Evolutionary conservation across 1,140 invertebrate genomes (phyloP).

Genomic region (Anastrepha ludens): DNA sequence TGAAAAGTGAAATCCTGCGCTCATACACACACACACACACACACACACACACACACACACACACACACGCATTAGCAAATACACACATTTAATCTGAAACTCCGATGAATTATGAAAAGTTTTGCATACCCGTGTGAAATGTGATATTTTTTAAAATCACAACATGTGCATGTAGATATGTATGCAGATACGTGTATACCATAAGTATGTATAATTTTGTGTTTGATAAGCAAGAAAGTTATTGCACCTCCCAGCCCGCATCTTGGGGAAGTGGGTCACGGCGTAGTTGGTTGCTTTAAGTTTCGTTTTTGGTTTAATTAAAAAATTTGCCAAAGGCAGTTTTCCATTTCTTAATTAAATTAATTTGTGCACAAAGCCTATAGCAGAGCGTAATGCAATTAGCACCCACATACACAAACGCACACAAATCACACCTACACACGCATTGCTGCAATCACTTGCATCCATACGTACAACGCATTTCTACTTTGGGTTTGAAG

Average conservation of each 20-base stretch:
- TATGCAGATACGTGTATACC: background rate
- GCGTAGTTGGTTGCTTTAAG: background rate
- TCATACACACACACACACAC: background rate
- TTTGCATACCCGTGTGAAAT: background rate
- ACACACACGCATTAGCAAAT: background rate
- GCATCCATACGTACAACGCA: no score
- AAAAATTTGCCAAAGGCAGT: constrained; percentile 22
- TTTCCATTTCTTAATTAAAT: constrained; percentile 30
- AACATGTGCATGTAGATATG: background rate
- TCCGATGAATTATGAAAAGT: background rate
- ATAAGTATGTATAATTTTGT: no score
- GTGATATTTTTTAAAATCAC: background rate
- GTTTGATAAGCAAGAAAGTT: background rate
- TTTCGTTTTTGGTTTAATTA: constrained; percentile 1
- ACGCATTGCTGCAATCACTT: no score
- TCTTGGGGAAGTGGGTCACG: background rate
- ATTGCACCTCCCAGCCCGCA: background rate
- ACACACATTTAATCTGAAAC: no score
- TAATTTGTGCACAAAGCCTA: constrained; percentile 1
- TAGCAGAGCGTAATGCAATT: no score
- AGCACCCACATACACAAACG: no score
- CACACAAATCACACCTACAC: no score
- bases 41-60: background rate
- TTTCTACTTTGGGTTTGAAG: no score
- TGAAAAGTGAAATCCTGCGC: background rate